phyloP scores from a whole-genome alignment of 2,113 vertebrate genomes.

The Phainopepla nitens region DNA sequence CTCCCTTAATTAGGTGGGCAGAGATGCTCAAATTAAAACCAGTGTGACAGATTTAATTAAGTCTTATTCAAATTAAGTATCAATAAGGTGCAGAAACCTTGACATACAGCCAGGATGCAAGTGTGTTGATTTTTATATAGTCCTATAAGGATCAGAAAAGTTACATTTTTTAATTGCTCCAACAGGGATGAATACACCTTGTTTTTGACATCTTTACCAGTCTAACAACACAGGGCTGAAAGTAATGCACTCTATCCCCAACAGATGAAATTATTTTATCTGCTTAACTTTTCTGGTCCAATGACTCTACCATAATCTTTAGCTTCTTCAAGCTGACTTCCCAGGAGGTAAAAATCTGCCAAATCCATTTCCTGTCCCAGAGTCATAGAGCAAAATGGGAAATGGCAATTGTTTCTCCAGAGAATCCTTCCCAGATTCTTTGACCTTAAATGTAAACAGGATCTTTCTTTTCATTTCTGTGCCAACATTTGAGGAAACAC shows the following conservation, averaged over 20 bases:
- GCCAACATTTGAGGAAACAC: background rate
- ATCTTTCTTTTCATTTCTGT: background rate
- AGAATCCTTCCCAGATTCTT: background rate
- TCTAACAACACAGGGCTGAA: background rate
- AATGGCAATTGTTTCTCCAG: background rate
- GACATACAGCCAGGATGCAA: background rate
- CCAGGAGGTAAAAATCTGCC: background rate
- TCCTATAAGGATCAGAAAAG: background rate
- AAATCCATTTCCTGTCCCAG: conserved; percentile 8
- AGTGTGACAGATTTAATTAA: background rate
- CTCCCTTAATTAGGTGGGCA: background rate
- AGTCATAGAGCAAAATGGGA: background rate
- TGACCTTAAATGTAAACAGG: background rate
- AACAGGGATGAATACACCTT: background rate
- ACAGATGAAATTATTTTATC: background rate
- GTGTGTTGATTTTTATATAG: background rate
- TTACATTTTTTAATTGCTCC: background rate
- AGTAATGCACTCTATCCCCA: background rate
- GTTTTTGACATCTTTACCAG: background rate
- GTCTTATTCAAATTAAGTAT: background rate
- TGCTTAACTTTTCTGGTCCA: background rate
- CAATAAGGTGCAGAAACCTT: background rate
- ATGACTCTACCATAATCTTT: background rate
- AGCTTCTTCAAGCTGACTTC: background rate
- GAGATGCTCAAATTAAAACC: background rate